phyloP scores from a whole-genome alignment of 2,888 invertebrate genomes.

The Suillia variegata region DNA sequence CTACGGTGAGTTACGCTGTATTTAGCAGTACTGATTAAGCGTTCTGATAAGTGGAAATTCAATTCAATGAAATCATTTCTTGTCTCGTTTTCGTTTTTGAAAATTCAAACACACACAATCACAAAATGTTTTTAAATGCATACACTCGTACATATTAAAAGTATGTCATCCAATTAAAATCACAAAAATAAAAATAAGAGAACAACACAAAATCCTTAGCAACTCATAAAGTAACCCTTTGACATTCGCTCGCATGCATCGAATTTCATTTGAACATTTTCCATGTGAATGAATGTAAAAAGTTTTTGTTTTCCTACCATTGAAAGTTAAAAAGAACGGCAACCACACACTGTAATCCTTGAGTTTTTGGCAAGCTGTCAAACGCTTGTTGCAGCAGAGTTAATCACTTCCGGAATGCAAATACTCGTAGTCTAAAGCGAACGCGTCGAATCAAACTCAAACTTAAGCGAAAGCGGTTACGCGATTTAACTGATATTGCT shows the following conservation, averaged over 20 bases:
- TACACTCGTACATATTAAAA: too few relatives aligned
- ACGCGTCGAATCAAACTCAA: not conserved
- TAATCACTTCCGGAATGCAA: not conserved
- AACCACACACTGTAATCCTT: not conserved
- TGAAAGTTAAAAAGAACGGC: too few relatives aligned
- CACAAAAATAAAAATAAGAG: too few relatives aligned
- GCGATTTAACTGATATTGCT: constrained; percentile 2
- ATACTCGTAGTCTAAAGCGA: not conserved
- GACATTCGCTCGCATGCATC: not conserved
- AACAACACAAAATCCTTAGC: too few relatives aligned
- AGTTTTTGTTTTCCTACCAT: constrained; percentile 12
- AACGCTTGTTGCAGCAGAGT: not conserved
- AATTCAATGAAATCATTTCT: too few relatives aligned
- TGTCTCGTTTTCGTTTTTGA: too few relatives aligned
- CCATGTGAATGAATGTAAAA: not conserved
- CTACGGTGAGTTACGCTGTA: too few relatives aligned
- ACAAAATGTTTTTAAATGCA: too few relatives aligned
- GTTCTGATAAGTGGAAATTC: too few relatives aligned
- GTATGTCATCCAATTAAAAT: too few relatives aligned
- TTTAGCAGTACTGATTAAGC: too few relatives aligned
- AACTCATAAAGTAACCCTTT: not conserved
- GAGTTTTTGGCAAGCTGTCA: not conserved
- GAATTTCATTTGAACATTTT: not conserved
- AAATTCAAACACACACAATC: too few relatives aligned
- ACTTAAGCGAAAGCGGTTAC: constrained; percentile 8